Evolutionary conservation across 1,140 invertebrate genomes (phyloP).

Genomic region (Pomacea maculata): DNA sequence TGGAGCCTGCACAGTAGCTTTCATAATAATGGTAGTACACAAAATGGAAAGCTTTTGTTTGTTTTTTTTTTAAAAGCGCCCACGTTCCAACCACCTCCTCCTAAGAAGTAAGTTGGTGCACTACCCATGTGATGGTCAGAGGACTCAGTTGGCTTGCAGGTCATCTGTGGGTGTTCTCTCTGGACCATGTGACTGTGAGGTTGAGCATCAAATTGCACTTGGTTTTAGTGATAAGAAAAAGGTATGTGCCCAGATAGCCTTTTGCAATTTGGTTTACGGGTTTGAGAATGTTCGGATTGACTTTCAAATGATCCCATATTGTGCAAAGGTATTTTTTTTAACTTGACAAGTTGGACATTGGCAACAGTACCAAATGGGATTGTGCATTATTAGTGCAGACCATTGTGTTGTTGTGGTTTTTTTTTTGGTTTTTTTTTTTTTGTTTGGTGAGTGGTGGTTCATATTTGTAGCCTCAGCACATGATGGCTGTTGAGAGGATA

Average conservation of each 20-base stretch:
- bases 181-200: too few relatives aligned
- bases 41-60: too few relatives aligned
- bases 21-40: too few relatives aligned
- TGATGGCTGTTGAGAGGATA: not conserved
- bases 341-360: too few relatives aligned
- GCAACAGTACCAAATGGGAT: constrained; percentile 21
- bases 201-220: too few relatives aligned
- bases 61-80: too few relatives aligned
- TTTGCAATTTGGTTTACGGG: constrained; percentile 19
- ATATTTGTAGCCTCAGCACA: not conserved
- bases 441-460: not conserved
- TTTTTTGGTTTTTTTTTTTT: constrained; percentile 10
- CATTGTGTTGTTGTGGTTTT: constrained; percentile 5
- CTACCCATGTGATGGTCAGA: too few relatives aligned
- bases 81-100: too few relatives aligned
- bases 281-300: constrained; percentile 2
- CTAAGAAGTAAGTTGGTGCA: too few relatives aligned
- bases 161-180: too few relatives aligned
- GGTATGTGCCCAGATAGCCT: constrained; percentile 4
- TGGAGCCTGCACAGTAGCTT: too few relatives aligned
- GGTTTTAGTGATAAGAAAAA: not conserved
- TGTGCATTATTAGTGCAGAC: constrained; percentile 23
- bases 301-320: not conserved
- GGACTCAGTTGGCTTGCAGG: too few relatives aligned
- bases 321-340: constrained; percentile 1